A percentile compares a stretch with the other conserved stretches of the same genome.
These are phyloP conservation scores for Cassiopea andromeda DNA, from an alignment of 30 jellyfish, hydroid and myxozoan species.

Conservation along the genomic window DNA sequence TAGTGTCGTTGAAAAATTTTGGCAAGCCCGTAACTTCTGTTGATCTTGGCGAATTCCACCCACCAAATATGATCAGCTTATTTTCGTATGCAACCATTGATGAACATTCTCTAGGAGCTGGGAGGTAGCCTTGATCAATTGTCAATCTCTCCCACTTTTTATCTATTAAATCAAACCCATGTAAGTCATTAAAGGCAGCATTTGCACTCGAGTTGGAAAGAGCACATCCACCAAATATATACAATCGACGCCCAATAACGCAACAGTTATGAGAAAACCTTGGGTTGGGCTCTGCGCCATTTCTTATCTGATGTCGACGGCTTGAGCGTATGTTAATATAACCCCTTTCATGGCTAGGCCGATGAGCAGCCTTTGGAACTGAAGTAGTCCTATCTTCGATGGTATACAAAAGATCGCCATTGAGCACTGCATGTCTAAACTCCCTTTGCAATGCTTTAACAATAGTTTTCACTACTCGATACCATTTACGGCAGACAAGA, in stretches of 20 bases:
- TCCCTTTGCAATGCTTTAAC: conserved; percentile 28
- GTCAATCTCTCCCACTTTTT: conserved; percentile 75
- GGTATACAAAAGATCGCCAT: conserved; percentile 54
- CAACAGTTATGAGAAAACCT: conserved; percentile 88
- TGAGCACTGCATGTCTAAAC: conserved; percentile 39
- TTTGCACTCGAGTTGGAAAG: conserved; percentile 60
- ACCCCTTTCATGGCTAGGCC: conserved; percentile 8
- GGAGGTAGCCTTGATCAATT: conserved; percentile 80
- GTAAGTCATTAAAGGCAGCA: conserved; percentile 84
- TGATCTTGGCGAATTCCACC: conserved; percentile 94
- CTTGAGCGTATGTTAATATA: conserved; percentile 24
- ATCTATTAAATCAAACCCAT: conserved; percentile 68
- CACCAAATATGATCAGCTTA: conserved; percentile 82
- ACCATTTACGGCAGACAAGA: conserved; percentile 86
- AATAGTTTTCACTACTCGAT: conserved; percentile 60
- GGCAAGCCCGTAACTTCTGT: conserved; percentile 77
- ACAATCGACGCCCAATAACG: conserved; percentile 59
- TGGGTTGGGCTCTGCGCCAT: conserved; percentile 70
- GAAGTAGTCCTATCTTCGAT: conserved; percentile 40
- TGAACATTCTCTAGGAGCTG: conserved; percentile 96
- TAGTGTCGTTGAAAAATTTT: conserved; percentile 84
- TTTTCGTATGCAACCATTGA: conserved; percentile 75
- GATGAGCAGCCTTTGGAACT: conserved; percentile 4
- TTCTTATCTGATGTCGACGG: conserved; percentile 17
- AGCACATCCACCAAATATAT: conserved; percentile 91